phyloP scores from a whole-genome alignment of 2,888 invertebrate species.

The Xestoiulus laeticollis region DNA sequence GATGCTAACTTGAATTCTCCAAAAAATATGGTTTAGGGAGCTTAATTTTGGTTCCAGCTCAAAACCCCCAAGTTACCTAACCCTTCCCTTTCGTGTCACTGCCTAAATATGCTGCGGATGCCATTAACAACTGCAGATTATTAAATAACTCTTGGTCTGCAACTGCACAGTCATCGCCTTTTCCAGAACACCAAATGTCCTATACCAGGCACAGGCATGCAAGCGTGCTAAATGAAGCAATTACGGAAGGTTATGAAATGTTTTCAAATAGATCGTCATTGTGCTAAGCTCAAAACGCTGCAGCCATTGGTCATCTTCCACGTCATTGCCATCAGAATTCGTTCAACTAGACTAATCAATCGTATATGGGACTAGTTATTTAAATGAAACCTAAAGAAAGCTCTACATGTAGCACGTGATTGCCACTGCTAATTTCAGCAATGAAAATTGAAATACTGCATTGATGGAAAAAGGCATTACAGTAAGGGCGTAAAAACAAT shows the following conservation, averaged over 20 bases:
- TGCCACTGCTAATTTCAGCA: not conserved
- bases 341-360: not conserved
- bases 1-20: not conserved
- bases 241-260: not conserved
- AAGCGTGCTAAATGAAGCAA: not conserved
- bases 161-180: not conserved
- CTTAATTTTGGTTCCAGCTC: not conserved
- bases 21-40: not conserved
- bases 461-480: no score
- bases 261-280: not conserved
- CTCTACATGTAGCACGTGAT: not conserved
- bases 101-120: no score
- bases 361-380: not conserved
- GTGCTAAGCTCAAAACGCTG: not conserved
- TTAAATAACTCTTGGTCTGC: not conserved
- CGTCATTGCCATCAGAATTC: not conserved
- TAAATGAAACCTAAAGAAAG: not conserved
- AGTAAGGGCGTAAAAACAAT: no score
- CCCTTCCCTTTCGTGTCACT: not conserved
- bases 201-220: not conserved
- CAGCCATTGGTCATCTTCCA: not conserved
- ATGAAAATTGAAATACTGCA: not conserved
- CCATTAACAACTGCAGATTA: not conserved
- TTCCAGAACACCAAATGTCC: not conserved
- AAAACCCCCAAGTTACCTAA: not conserved